Base-by-base conservation (phyloP, 2,888 invertebrate species). In the Platycheirus albimanus region DNA sequence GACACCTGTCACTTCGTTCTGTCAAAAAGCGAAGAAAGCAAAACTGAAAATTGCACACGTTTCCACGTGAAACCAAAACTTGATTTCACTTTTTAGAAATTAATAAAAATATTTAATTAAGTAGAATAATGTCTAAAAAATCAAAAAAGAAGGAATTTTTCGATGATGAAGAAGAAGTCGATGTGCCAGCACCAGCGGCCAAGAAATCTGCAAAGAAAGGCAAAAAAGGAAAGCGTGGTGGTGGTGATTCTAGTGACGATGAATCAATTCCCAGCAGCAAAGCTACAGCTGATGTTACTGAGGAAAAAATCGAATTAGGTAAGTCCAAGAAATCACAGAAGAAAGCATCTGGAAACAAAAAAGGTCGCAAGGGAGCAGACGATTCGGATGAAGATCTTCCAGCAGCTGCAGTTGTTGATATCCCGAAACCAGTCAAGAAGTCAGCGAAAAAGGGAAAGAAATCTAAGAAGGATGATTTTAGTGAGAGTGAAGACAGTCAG, bases 241-340 rank as follows among this genome's bases (percentile, higher is more conserved):
- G 92, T 85, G 90, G 89, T 85, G 91, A 88, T 47, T 93, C 92
- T 69, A 92, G 92, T 75, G 92, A 92, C 64, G 93, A 93, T 84
- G 93, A 93, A 72, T 85, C 87, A 70, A 51, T 85, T 3, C 69
- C 75, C 0, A 85, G 79, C 24, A 86, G 47, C 43, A 86, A 74
- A 11, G 58, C 56, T 11, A 64, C 56, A 5, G 77, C n/a, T n/a
- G n/a, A n/a, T 52, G 51, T 71, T 77, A 19, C 86, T 84, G 92
- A 92, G 67, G 89, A 88, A n/a, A n/a, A n/a, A 3, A 58, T 87
- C 17, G 88, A 89, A 49, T 86, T 87, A 51, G 41, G 86, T 1
- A 87, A 87, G 28, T 86, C 85, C 8, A 88, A 86, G 64, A 89
- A 74, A 70, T 11, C 80, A 54, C 64, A 79, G 20, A 66, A 81